These are phyloP conservation scores for Urocitellus parryii DNA, from an alignment of 2,113 vertebrate species.

Conservation along the genomic window DNA sequence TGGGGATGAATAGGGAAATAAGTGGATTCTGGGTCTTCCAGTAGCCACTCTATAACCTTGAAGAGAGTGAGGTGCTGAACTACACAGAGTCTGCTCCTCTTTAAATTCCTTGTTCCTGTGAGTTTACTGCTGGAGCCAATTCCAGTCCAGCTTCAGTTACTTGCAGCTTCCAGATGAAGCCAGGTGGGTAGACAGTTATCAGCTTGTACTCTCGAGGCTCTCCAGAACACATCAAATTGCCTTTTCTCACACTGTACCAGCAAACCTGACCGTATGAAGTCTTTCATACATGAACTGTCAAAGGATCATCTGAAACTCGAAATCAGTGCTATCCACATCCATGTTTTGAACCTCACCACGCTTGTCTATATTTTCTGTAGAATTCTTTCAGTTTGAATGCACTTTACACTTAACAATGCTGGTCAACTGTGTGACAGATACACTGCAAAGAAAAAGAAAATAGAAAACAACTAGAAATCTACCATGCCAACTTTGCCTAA, in stretches of 20 bases:
- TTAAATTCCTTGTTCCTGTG: too few relatives aligned
- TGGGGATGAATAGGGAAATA: neutral
- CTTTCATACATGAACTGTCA: neutral
- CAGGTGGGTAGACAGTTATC: neutral
- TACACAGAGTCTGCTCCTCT: neutral
- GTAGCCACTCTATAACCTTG: neutral
- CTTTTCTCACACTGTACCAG: neutral
- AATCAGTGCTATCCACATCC: neutral
- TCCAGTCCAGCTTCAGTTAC: neutral
- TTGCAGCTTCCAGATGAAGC: neutral
- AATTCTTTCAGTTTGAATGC: neutral
- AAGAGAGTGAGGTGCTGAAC: neutral
- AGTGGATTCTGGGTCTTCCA: neutral
- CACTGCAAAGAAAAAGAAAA: neutral
- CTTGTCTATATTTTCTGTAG: neutral
- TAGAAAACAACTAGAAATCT: neutral
- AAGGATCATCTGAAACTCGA: neutral
- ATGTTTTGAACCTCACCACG: neutral
- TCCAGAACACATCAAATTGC: neutral
- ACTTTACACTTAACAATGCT: neutral
- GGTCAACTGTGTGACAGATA: neutral
- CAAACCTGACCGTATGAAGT: neutral
- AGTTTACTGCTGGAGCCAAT: too few relatives aligned
- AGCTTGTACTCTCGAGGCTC: neutral
- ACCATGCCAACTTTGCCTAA: neutral